Conservation (phyloP, 1,140 invertebrate genomes). For the Idris sp. region DNA sequence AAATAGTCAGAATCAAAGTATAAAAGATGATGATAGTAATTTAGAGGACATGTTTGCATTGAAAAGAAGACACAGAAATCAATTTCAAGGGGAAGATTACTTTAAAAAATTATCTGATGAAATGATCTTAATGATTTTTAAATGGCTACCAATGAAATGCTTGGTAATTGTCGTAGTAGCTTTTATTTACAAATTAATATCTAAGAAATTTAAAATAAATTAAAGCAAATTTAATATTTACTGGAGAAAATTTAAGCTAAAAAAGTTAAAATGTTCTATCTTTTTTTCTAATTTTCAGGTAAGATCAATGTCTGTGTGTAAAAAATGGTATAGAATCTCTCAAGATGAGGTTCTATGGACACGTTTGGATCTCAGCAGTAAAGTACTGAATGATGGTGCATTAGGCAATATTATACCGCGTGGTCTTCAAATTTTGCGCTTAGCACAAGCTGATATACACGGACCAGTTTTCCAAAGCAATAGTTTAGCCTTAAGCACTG, state of each 20-base stretch:
- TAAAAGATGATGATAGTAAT: conserved; percentile 65
- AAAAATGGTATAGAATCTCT: conserved; percentile 85
- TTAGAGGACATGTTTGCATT: conserved; percentile 71
- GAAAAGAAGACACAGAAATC: conserved; percentile 70
- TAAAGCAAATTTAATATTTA: too few species aligned
- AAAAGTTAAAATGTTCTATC: too few species aligned
- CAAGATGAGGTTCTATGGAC: conserved; percentile 91
- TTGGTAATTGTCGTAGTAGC: conserved; percentile 80
- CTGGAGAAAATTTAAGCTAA: too few species aligned
- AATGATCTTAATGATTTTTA: conserved; percentile 89
- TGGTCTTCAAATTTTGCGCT: conserved; percentile 85
- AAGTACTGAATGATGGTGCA: conserved; percentile 82
- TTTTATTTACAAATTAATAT: too few species aligned
- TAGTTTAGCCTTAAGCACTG: conserved; percentile 67
- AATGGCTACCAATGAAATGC: conserved; percentile 87
- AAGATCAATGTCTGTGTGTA: conserved; percentile 78
- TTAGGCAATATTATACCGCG: conserved; percentile 85
- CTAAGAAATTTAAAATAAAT: too few species aligned
- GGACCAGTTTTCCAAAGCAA: conserved; percentile 78
- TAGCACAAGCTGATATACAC: conserved; percentile 85
- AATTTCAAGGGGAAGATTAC: conserved; percentile 76
- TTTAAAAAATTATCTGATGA: conserved; percentile 88
- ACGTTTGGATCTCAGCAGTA: conserved; percentile 87
- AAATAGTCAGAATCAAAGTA: conserved; percentile 37
- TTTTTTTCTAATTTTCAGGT: too few species aligned